Conservation (phyloP, 2,113 vertebrate genomes). For the Eudyptes chrysolophus region DNA sequence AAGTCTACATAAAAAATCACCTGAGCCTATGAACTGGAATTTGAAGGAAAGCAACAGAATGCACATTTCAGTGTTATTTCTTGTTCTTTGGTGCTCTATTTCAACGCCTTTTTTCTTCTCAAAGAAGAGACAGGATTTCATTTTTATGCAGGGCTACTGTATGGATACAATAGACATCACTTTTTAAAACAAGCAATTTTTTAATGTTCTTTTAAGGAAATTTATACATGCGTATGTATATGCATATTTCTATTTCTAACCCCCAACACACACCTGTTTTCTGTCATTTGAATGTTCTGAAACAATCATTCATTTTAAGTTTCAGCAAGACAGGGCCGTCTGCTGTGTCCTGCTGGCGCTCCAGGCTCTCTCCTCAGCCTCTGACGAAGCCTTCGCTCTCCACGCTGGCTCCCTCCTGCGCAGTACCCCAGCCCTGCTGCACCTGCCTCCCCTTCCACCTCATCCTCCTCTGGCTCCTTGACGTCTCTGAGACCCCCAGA, state of each 20-base stretch:
- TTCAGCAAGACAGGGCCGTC: not conserved
- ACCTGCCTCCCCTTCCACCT: not conserved
- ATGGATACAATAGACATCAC: not conserved
- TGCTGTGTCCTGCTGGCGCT: not conserved
- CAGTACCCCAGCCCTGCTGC: not conserved
- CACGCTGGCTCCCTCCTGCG: fast-evolving
- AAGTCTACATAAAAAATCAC: conserved; percentile 10
- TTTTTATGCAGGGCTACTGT: not conserved
- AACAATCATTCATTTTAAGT: not conserved
- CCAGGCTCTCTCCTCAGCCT: not conserved
- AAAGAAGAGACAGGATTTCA: not conserved
- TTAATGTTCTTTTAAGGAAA: not conserved
- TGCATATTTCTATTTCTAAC: not conserved
- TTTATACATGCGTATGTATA: not conserved
- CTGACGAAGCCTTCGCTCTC: not conserved
- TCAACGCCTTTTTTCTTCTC: not conserved
- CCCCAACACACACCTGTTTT: not conserved
- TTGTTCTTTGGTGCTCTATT: not conserved
- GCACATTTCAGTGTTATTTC: not conserved
- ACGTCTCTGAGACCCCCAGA: not conserved
- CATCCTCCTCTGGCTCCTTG: not conserved
- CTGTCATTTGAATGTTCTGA: not conserved
- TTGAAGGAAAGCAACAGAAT: not conserved
- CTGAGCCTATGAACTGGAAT: not conserved
- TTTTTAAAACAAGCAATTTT: not conserved